Base-by-base conservation (phyloP, 2,113 vertebrate genomes). In the Neodon shergylaensis region DNA sequence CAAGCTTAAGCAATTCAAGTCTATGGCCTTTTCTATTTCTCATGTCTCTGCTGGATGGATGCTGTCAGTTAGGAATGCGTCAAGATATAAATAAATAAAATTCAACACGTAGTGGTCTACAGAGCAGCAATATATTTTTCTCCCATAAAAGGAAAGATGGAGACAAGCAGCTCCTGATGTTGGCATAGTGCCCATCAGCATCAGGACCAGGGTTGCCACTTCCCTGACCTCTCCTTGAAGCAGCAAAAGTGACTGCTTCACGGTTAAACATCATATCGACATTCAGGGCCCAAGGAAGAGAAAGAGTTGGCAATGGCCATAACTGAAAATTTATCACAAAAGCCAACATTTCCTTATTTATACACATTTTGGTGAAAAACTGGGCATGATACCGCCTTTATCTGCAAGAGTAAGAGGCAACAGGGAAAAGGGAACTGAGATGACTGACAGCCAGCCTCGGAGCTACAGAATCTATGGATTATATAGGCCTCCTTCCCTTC, bases 41-140 rank as follows among this genome's bases (percentile, higher is more conserved):
- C 54, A 39, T 24, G n/a, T 83, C 31, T 92, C 42, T 36, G 22
- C 5, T 70, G 58, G 47, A 76, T 65, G 44, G 49, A 24, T 92
- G 78, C 13, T n/a, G 0, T 84, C 66, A 39, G 16, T 84, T 92
- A 95, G 66, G 87, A 94, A 94, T 52, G 11, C 21, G 39, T 58
- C 1, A 3, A 58, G 52, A 82, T 39, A 82, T 93, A 96, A 66
- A 54, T 94, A 86, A 94, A 17, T 77, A 81, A 92, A 88, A 90
- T 84, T 36, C 47, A 88, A 84, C 42, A 44, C 58, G 24, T 0
- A 85, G 22, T 86, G 31, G 26, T 39, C 90, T 84, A 78, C 39
- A 93, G 89, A 90, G 70, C 14, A 94, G 42, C 12, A 47, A 26
- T 82, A 88, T 73, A 4, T 16, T 76, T 92, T 77, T 68, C 72